Evolutionary conservation across 2,888 invertebrate species (phyloP).

Genomic region (Chymomyza amoena): DNA sequence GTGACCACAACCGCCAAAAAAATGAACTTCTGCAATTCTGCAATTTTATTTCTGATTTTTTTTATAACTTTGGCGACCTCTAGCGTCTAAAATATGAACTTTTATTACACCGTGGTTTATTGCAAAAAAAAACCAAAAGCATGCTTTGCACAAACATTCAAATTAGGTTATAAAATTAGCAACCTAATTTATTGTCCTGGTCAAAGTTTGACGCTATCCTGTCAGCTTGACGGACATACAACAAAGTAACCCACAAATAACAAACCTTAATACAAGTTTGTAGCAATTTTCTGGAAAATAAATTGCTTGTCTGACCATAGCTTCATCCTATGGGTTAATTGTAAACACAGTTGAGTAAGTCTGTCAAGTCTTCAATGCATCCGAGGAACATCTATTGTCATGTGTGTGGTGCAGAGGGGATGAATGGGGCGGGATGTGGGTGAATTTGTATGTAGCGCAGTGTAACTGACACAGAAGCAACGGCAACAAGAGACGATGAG

Average conservation of each 20-base stretch:
- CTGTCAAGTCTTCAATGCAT: background rate
- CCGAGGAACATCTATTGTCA: constrained; percentile 8
- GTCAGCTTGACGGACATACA: background rate
- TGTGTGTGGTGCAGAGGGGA: constrained; percentile 20
- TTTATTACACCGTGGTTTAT: too few species aligned
- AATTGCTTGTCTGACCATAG: background rate
- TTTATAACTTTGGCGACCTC: too few species aligned
- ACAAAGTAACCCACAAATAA: background rate
- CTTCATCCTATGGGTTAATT: background rate
- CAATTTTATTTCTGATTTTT: too few species aligned
- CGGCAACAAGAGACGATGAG: constrained; percentile 17
- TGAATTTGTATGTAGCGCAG: background rate
- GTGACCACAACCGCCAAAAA: too few species aligned
- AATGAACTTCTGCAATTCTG: too few species aligned
- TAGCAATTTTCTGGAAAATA: background rate
- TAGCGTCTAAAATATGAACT: too few species aligned
- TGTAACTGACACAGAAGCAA: constrained; percentile 34
- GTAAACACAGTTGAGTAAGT: background rate
- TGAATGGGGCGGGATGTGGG: too few species aligned
- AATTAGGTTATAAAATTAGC: too few species aligned
- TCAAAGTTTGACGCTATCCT: too few species aligned
- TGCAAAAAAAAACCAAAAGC: too few species aligned
- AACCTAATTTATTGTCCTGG: too few species aligned
- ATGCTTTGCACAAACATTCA: too few species aligned
- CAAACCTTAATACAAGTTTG: background rate